Conservation (phyloP, 2,888 invertebrate species). For the Chirona hameri region DNA sequence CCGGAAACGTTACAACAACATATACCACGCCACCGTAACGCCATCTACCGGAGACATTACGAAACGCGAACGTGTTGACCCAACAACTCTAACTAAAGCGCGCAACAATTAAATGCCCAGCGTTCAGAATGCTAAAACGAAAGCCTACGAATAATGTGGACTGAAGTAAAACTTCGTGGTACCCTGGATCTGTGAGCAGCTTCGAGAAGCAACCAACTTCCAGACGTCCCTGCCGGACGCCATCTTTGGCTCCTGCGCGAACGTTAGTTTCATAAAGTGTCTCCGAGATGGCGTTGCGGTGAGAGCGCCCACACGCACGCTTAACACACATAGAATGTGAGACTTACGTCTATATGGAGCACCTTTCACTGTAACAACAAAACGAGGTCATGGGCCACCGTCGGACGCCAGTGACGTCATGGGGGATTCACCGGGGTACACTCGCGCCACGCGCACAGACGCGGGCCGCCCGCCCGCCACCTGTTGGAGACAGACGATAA, state of each 20-base stretch:
- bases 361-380: neutral
- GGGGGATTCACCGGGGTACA: too few relatives aligned
- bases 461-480: too few relatives aligned
- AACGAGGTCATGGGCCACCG: neutral
- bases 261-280: neutral
- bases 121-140: neutral
- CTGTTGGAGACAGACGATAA: too few relatives aligned
- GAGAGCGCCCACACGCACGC: conserved; percentile 1
- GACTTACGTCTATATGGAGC: conserved; percentile 8
- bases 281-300: conserved; percentile 4
- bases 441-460: too few relatives aligned
- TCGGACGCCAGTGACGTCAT: neutral
- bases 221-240: neutral
- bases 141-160: neutral
- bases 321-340: conserved; percentile 23
- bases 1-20: conserved; percentile 1
- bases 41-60: neutral
- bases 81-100: neutral
- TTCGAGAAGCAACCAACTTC: neutral
- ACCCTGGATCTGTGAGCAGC: neutral
- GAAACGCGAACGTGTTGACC: neutral
- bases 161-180: neutral
- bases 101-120: neutral
- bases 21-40: neutral
- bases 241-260: neutral